Base-by-base conservation (phyloP, 2,113 vertebrate species). In the Psettodes erumei region DNA sequence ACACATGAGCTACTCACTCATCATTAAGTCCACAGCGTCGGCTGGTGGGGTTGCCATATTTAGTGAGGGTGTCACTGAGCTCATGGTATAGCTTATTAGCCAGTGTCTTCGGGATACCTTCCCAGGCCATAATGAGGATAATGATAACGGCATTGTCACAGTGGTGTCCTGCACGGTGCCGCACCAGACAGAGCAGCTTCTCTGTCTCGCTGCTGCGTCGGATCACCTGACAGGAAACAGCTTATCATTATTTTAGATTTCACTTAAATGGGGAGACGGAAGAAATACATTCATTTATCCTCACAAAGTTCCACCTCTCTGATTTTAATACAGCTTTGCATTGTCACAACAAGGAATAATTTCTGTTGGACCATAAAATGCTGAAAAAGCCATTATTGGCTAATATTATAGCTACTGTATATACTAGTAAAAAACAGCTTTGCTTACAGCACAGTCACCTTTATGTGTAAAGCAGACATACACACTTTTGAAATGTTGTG, bases 21-120 rank as follows among this genome's bases (percentile, higher is more conserved):
- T 99, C 98, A 0, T 99, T 99, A 88, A 99, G 94, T 90, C 96
- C 98, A 15, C 98, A 99, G 91, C 98, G 96, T 64, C 98, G 95
- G 90, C 95, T 98, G 89, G 98, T 99, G 87, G 97, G 94, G 91
- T 99, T 99, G 86, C 98, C 98, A 0, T 91, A 95, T 88, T 96
- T 95, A 75, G 96, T 97, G 90, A 99, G 93, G 16, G 96, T 96
- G 65, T 95, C 95, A 0, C 95, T 95, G 86, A 99, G 91, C 77
- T 98, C 97, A 23, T 89, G 87, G 93, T 99, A 99, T 11, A 99
- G 93, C 27, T 93, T 96, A 93, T 99, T 97, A 0, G 96, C 97
- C 16, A 99, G 82, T 12, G 89, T 82, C 58, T 89, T 94, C 0
- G 96, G 95, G 63, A 99, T 96, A 23, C 98, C 98, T 86, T 99